Conservation (phyloP, 2,888 invertebrate species). For the Himalopsyche anomala region DNA sequence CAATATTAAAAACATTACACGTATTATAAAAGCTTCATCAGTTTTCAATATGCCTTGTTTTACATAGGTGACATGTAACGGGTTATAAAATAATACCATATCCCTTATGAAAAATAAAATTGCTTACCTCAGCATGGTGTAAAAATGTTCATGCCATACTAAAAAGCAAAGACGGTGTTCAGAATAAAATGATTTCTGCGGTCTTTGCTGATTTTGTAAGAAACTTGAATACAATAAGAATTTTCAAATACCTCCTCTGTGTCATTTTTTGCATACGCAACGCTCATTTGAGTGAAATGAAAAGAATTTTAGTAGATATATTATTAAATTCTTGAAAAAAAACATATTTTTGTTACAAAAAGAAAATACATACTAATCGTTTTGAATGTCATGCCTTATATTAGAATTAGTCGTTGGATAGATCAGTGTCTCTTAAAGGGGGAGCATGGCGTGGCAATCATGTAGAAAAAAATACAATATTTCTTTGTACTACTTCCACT, state of each 20-base stretch:
- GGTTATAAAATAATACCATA: neutral
- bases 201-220: neutral
- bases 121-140: neutral
- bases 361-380: too few relatives aligned
- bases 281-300: neutral
- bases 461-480: too few relatives aligned
- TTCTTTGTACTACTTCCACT: too few relatives aligned
- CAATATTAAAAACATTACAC: too few relatives aligned
- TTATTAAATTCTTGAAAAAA: neutral
- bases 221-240: neutral
- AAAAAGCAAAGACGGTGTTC: neutral
- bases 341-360: neutral
- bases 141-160: conserved; percentile 21
- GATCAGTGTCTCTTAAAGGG: too few relatives aligned
- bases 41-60: too few relatives aligned
- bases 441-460: too few relatives aligned
- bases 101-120: neutral
- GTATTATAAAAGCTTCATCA: too few relatives aligned
- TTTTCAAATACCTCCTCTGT: neutral
- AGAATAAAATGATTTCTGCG: neutral
- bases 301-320: neutral
- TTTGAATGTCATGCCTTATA: too few relatives aligned
- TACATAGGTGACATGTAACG: too few relatives aligned
- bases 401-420: too few relatives aligned
- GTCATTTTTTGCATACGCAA: conserved; percentile 10